Base-by-base conservation (phyloP, 2,888 invertebrate genomes). In the Galerucella nymphaeae region DNA sequence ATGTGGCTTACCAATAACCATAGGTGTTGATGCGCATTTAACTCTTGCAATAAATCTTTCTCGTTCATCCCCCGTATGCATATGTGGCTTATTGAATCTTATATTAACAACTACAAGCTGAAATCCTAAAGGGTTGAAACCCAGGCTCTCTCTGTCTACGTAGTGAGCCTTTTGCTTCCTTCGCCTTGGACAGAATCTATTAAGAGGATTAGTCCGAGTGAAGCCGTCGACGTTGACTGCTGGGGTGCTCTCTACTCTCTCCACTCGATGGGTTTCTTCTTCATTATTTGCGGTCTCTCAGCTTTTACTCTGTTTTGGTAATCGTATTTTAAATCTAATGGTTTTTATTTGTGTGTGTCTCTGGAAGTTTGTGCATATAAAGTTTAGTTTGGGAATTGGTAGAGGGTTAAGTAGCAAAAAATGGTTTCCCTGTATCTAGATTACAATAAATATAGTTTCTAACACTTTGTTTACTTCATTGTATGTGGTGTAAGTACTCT, bases 181-280 rank as follows among this genome's bases (percentile, higher is more conserved):
- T 41, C 84, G 84, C 84, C 85, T 86, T 84, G 86, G 84, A 84
- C 84, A 83, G 87, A 87, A 87, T 87, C 87, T 87, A 87, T 87
- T 87, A 87, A 87, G 87, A 83, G 86, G 87, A 87, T 87, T 87
- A 87, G 83, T 83, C 83, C 83, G 84, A 84, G 85, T 85, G 86
- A 86, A 86, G 86, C 86, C 85, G 83, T 84, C 85, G 81, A 80
- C 76, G 75, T 74, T 76, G 73, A 63, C 59, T 53, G 66, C 55
- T 66, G 58, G 68, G 75, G 75, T 75, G 74, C 73, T 62, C 68
- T 70, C 16, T 62, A 62, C 61, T 61, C 38, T 63, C 42, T 65
- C 63, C 13, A 72, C 82, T 82, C 82, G 57, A 79, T 74, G 77
- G 83, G 83, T 83, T 84, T 83, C 83, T 82, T 84, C 85, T 84